These are phyloP conservation scores for Diplazon laetatorius DNA, from an alignment of 2,888 invertebrate species.

Conservation along the genomic window DNA sequence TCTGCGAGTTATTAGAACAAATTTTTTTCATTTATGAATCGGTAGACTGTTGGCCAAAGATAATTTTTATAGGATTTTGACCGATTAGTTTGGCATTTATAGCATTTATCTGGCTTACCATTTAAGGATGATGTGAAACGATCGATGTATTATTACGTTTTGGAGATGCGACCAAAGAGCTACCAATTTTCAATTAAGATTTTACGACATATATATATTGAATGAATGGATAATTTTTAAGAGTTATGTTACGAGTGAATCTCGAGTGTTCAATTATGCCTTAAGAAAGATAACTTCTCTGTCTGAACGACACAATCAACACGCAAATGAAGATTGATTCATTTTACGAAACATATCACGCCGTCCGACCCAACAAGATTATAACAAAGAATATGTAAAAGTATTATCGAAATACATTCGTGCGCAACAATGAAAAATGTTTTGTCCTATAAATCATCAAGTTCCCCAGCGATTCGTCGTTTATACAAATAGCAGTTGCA, in stretches of 20 bases:
- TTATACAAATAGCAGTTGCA: conserved; percentile 66
- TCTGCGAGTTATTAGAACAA: not conserved
- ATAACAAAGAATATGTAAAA: too few species aligned
- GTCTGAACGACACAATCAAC: not conserved
- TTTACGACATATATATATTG: not conserved
- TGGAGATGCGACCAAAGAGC: not conserved
- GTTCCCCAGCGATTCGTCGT: not conserved
- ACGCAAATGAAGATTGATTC: too few species aligned
- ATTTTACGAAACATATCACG: too few species aligned
- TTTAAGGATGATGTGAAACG: not conserved
- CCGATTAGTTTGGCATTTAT: not conserved
- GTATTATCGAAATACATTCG: not conserved
- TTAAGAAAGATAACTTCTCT: not conserved
- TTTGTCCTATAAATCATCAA: not conserved
- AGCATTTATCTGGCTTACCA: not conserved
- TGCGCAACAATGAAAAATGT: not conserved
- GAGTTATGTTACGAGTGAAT: not conserved
- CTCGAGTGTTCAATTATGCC: not conserved
- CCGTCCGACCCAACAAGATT: too few species aligned
- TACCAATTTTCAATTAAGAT: not conserved
- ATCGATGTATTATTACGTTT: not conserved
- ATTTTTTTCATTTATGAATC: not conserved
- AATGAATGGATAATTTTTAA: conserved; percentile 6
- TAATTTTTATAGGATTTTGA: conserved; percentile 2
- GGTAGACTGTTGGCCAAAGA: not conserved